phyloP scores from a whole-genome alignment of 2,797 vertebrate species.

The Tadarida brasiliensis region DNA sequence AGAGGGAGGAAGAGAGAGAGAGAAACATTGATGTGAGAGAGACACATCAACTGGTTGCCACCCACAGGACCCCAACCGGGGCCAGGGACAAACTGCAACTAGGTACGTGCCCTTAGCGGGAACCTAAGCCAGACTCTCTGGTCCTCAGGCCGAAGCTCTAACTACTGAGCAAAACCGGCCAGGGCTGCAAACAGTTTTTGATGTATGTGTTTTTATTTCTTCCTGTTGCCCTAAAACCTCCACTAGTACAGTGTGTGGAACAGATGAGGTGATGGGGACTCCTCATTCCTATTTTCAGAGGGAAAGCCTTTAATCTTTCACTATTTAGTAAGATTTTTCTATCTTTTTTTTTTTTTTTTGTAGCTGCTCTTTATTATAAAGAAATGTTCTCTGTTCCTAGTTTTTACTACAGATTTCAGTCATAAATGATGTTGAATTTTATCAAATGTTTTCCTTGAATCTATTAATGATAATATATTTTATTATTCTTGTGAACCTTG shows the following conservation, averaged over 20 bases:
- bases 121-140: no score
- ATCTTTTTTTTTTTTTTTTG: neutral
- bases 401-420: neutral
- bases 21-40: no score
- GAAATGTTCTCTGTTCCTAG: neutral
- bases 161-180: no score
- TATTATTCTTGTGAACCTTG: neutral
- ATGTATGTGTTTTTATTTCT: neutral
- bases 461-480: neutral
- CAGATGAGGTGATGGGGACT: neutral
- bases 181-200: neutral
- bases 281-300: neutral
- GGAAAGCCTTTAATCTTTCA: neutral
- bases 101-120: no score
- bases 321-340: neutral
- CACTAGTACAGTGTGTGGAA: neutral
- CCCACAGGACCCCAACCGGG: no score
- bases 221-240: neutral
- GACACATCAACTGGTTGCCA: no score
- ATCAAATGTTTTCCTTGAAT: constrained; percentile 9
- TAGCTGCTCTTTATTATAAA: neutral
- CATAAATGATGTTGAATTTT: neutral
- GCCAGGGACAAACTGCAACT: no score
- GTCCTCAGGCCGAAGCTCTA: no score
- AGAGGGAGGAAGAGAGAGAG: no score